Percentiles rank a stretch among this genome's conserved stretches.
Evolutionary conservation across 1,140 invertebrate genomes (phyloP).

Genomic region (Araneus ventricosus): DNA sequence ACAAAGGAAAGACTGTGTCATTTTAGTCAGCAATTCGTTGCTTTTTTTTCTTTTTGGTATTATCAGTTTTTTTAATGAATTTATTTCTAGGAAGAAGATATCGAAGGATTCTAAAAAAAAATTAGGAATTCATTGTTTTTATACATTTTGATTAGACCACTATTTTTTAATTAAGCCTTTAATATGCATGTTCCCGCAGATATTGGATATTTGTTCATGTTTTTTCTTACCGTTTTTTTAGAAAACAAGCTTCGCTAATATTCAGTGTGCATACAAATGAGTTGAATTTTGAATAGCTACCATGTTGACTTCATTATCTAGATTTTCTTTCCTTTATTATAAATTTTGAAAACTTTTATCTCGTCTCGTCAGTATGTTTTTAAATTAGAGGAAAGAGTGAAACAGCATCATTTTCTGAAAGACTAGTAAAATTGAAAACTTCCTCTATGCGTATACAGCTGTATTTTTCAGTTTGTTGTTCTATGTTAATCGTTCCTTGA

Average conservation of each 20-base stretch:
- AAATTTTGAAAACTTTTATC: not conserved
- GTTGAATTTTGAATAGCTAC: slow-evolving; percentile 42
- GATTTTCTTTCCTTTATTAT: not conserved
- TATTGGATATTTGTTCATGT: not conserved
- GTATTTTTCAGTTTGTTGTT: too few species aligned
- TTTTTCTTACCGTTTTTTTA: not conserved
- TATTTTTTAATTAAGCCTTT: slow-evolving; percentile 59
- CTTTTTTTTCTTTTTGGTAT: not conserved
- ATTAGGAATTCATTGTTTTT: slow-evolving; percentile 3
- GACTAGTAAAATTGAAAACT: too few species aligned
- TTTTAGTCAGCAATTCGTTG: not conserved
- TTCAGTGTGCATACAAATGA: slow-evolving; percentile 55
- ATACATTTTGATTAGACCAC: slow-evolving; percentile 41
- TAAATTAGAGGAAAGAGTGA: slow-evolving; percentile 16
- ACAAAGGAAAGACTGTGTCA: not conserved
- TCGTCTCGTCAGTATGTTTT: slow-evolving; percentile 22
- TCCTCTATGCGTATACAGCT: too few species aligned
- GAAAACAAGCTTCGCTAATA: slow-evolving; percentile 53
- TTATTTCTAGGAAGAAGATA: not conserved
- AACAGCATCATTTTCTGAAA: not conserved
- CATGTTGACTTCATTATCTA: slow-evolving; percentile 46
- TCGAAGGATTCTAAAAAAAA: not conserved
- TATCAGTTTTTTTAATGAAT: slow-evolving; percentile 20
- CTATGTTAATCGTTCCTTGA: too few species aligned
- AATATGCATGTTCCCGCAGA: slow-evolving; percentile 45